A percentile compares a stretch with the other conserved stretches of the same genome.
phyloP scores from a whole-genome alignment of 2,113 vertebrate genomes.

The Proterorhinus semilunaris region DNA sequence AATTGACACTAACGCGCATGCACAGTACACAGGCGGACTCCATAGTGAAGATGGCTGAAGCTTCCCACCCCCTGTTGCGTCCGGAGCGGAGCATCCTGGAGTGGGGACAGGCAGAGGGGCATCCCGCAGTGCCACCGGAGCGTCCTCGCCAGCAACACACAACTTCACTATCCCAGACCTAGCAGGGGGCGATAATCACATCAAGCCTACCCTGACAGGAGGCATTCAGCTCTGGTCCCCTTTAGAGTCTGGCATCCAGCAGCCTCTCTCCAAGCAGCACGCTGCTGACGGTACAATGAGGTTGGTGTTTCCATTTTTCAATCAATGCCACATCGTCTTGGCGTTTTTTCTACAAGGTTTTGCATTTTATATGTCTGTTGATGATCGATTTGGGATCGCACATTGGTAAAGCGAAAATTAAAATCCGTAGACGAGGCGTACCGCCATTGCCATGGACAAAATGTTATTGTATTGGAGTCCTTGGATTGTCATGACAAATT shows the following conservation, averaged over 20 bases:
- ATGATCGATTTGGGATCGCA: conserved; percentile 42
- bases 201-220: conserved; percentile 75
- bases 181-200: conserved; percentile 80
- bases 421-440: conserved; percentile 45
- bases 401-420: conserved; percentile 41
- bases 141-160: conserved; percentile 69
- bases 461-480: conserved; percentile 34
- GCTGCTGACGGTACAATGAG: conserved; percentile 72
- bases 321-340: conserved; percentile 22
- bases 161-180: conserved; percentile 72
- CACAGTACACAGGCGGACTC: conserved; percentile 36
- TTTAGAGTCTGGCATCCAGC: conserved; percentile 72
- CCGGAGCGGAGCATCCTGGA: conserved; percentile 50
- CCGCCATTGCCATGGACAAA: conserved; percentile 23
- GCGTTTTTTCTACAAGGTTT: conserved; percentile 4
- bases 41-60: conserved; percentile 54
- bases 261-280: conserved; percentile 54
- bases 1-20: conserved; percentile 50
- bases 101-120: conserved; percentile 55
- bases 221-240: conserved; percentile 74
- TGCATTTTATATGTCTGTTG: not conserved
- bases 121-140: conserved; percentile 67
- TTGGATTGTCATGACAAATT: conserved; percentile 44
- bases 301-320: conserved; percentile 65
- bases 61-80: conserved; percentile 64